Percentiles rank a stretch among this genome's conserved stretches.
phyloP scores from a whole-genome alignment of 2,797 vertebrate genomes.

The Remorina albescens region DNA sequence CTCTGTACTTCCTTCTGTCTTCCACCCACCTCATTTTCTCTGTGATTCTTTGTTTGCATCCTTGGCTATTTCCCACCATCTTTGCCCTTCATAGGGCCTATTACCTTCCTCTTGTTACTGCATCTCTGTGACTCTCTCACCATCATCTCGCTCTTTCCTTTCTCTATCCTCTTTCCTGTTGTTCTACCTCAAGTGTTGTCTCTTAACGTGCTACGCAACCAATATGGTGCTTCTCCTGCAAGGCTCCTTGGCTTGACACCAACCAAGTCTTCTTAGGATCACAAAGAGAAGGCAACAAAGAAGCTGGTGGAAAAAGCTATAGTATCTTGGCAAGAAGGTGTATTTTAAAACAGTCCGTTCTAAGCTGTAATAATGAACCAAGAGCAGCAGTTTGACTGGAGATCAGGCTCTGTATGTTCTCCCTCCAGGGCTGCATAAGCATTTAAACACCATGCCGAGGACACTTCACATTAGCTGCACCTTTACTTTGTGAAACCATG shows the following conservation, averaged over 20 bases:
- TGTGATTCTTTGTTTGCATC: constrained; percentile 57
- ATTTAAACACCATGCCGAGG: constrained; percentile 6
- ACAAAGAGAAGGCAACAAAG: constrained; percentile 5
- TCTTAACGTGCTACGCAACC: constrained; percentile 30
- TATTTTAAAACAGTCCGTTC: constrained; percentile 35
- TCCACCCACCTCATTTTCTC: constrained; percentile 56
- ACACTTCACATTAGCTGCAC: neutral
- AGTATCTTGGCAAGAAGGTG: neutral
- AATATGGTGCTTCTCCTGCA: constrained; percentile 8
- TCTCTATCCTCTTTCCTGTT: constrained; percentile 9
- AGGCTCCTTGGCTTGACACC: constrained; percentile 27
- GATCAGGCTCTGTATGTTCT: constrained; percentile 5
- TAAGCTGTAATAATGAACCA: constrained; percentile 28
- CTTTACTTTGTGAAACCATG: neutral
- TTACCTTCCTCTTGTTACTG: constrained; percentile 28
- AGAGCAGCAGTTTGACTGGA: constrained; percentile 22
- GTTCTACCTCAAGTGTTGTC: constrained; percentile 30
- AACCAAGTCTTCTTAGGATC: constrained; percentile 38
- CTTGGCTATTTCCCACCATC: constrained; percentile 36
- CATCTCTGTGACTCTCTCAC: constrained; percentile 28
- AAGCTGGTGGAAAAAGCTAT: neutral
- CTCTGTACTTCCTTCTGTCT: constrained; percentile 24
- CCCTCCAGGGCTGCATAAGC: constrained; percentile 2
- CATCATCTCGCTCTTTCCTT: constrained; percentile 9
- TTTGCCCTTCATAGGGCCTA: constrained; percentile 38